A percentile compares a stretch with the other conserved stretches of the same genome.
phyloP scores from a whole-genome alignment of 2,113 vertebrate genomes.

The Upupa epops region DNA sequence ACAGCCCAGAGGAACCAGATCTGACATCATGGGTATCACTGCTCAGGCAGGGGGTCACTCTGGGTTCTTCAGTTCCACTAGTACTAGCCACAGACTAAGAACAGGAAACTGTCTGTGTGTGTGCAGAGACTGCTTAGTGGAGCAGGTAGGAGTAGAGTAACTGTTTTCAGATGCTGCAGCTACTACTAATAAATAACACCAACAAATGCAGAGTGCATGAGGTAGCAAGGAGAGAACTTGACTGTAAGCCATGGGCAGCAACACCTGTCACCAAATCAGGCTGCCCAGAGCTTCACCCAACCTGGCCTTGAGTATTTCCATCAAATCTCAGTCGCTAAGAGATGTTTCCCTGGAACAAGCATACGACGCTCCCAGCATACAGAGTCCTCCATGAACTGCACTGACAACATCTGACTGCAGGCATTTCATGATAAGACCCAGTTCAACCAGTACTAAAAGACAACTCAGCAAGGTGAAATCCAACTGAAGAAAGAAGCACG shows the following conservation, averaged over 20 bases:
- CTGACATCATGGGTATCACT: not conserved
- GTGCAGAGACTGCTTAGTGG: constrained; percentile 33
- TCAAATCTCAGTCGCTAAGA: not conserved
- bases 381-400: fast-evolving
- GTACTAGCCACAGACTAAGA: constrained; percentile 4
- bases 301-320: no score
- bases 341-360: not conserved
- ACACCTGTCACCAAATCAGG: no score
- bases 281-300: no score
- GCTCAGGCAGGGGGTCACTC: not conserved
- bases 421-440: not conserved
- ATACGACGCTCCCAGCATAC: fast-evolving
- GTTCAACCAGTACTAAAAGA: not conserved
- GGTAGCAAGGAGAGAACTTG: not conserved
- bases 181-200: constrained; percentile 47
- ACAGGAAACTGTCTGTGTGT: not conserved
- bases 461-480: not conserved
- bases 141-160: constrained; percentile 25
- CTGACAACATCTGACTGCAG: not conserved
- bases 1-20: not conserved
- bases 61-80: not conserved
- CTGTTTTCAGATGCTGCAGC: constrained; percentile 11
- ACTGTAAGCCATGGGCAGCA: not conserved
- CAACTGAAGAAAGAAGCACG: not conserved
- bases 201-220: constrained; percentile 5